phyloP scores from a whole-genome alignment of 1,140 invertebrate species.

The Pachyrhynchus sulphureomaculatus region DNA sequence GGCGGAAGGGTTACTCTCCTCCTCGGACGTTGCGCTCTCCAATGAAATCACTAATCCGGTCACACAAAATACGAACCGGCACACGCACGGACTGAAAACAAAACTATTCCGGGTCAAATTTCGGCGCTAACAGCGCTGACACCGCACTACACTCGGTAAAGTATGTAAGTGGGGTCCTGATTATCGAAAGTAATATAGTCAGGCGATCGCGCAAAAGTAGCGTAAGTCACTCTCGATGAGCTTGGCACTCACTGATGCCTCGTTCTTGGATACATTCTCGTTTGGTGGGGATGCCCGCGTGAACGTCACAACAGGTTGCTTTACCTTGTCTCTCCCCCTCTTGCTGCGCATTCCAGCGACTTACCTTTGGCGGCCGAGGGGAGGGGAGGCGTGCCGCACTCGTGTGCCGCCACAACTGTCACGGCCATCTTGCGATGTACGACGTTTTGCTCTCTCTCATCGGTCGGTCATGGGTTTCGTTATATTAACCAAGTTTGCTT shows the following conservation, averaged over 20 bases:
- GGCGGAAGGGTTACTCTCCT: slow-evolving; percentile 18
- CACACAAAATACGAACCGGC: neutral
- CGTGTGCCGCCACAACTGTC: slow-evolving; percentile 49
- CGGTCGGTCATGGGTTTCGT: slow-evolving; percentile 27
- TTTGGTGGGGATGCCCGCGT: slow-evolving; percentile 30
- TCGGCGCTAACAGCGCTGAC: neutral
- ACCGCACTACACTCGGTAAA: slow-evolving; percentile 3
- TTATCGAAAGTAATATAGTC: slow-evolving; percentile 24
- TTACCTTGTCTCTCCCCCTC: slow-evolving; percentile 42
- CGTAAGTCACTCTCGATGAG: slow-evolving; percentile 33
- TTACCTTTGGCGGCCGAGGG: slow-evolving; percentile 40
- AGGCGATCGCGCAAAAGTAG: neutral
- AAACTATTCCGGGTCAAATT: slow-evolving; percentile 10
- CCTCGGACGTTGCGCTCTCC: slow-evolving; percentile 33
- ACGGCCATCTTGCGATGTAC: slow-evolving; percentile 44
- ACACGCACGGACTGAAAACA: slow-evolving; percentile 2
- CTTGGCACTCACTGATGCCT: slow-evolving; percentile 20
- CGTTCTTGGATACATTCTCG: slow-evolving; percentile 20
- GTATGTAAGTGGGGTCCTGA: slow-evolving; percentile 34
- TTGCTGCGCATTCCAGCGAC: slow-evolving; percentile 42
- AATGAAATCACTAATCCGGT: neutral
- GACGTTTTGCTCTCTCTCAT: slow-evolving; percentile 17
- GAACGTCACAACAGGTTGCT: slow-evolving; percentile 52
- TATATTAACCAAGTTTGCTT: slow-evolving; percentile 31
- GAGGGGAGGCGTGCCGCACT: slow-evolving; percentile 5